Conservation (phyloP, 2,113 vertebrate species). For the Podiceps cristatus region DNA sequence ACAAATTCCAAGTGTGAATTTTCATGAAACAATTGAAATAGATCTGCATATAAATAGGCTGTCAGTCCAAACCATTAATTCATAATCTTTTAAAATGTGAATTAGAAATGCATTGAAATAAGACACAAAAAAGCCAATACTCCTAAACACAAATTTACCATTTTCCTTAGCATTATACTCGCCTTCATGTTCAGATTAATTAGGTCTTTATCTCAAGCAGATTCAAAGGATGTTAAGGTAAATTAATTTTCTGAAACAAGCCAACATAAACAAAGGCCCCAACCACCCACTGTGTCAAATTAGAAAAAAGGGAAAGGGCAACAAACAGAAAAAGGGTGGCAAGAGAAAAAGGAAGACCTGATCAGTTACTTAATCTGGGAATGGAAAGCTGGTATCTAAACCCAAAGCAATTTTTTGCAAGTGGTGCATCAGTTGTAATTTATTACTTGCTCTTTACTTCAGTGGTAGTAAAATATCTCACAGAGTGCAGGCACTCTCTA, state of each 20-base stretch:
- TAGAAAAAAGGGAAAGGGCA: neutral
- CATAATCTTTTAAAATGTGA: neutral
- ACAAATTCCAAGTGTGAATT: neutral
- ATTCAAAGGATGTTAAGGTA: neutral
- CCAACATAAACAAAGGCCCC: neutral
- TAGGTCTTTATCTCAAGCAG: conserved; percentile 13
- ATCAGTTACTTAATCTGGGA: neutral
- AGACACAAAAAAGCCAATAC: neutral
- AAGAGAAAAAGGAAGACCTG: neutral
- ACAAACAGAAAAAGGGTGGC: neutral
- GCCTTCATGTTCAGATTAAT: neutral
- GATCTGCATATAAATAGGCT: neutral
- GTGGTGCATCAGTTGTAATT: neutral
- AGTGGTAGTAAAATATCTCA: neutral
- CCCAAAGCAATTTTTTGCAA: neutral
- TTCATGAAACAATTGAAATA: neutral
- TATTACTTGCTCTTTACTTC: neutral
- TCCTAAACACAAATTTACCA: neutral
- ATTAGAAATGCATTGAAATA: neutral
- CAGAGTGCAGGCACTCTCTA: neutral
- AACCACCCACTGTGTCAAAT: neutral
- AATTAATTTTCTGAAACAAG: neutral
- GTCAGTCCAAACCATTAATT: neutral
- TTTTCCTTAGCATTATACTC: neutral
- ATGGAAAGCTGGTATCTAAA: neutral